phyloP scores from a whole-genome alignment of 1,140 invertebrate genomes.

The Zaprionus kolodkinae region DNA sequence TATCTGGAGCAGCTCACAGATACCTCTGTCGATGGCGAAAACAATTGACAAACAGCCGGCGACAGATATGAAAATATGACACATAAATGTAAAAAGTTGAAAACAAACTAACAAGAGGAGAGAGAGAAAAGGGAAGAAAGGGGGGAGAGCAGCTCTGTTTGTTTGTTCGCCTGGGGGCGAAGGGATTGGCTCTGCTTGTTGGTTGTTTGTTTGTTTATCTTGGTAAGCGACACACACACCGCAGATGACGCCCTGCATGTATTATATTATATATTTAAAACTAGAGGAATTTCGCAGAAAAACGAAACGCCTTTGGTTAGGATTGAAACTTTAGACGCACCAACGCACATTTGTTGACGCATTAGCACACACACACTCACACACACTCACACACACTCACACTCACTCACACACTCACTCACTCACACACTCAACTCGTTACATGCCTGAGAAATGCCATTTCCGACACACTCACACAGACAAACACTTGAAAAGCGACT shows the following conservation, averaged over 20 bases:
- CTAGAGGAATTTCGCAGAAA: slow-evolving; percentile 26
- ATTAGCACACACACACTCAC: slow-evolving; percentile 59
- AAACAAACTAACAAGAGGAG: slow-evolving; percentile 34
- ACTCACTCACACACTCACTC: slow-evolving; percentile 3
- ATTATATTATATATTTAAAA: slow-evolving; percentile 27
- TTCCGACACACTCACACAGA: slow-evolving; percentile 59
- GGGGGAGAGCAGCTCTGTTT: neutral
- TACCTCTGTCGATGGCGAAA: slow-evolving; percentile 37
- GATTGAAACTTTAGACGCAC: slow-evolving; percentile 57
- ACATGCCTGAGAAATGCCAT: slow-evolving; percentile 78
- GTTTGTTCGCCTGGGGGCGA: neutral
- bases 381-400: slow-evolving; percentile 24
- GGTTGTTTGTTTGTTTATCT: slow-evolving; percentile 27
- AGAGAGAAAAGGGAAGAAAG: neutral
- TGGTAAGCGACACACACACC: slow-evolving; percentile 31
- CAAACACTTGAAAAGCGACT: slow-evolving; percentile 74
- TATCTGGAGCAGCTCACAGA: slow-evolving; percentile 49
- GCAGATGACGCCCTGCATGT: slow-evolving; percentile 23
- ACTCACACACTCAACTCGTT: slow-evolving; percentile 62
- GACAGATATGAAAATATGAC: slow-evolving; percentile 73
- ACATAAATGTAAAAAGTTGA: slow-evolving; percentile 58
- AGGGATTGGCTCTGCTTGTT: neutral
- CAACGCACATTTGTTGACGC: slow-evolving; percentile 77
- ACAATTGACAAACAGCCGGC: slow-evolving; percentile 73
- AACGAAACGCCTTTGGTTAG: slow-evolving; percentile 38